Conservation (phyloP, 2,888 invertebrate genomes). For the Stomorhina lunata region DNA sequence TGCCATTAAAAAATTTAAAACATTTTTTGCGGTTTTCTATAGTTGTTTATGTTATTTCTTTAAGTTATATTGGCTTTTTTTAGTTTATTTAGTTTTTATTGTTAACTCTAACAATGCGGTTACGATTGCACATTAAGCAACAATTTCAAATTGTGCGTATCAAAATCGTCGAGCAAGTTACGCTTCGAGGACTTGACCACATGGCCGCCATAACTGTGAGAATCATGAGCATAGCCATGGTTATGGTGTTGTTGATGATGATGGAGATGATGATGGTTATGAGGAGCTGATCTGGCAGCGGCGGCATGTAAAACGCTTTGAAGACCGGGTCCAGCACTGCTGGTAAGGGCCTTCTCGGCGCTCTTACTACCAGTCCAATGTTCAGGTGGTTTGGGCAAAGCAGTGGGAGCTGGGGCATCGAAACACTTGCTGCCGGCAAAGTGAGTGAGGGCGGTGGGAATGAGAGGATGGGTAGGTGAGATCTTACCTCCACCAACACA, state of each 20-base stretch:
- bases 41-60: constrained; percentile 51
- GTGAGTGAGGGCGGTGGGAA: constrained; percentile 79
- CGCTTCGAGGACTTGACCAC: constrained; percentile 76
- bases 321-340: constrained; percentile 73
- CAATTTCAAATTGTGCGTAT: constrained; percentile 84
- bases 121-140: constrained; percentile 83
- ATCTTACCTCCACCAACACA: constrained; percentile 72
- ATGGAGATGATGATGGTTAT: constrained; percentile 61
- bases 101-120: constrained; percentile 68
- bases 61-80: constrained; percentile 60
- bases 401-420: constrained; percentile 89
- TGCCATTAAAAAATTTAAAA: constrained; percentile 48
- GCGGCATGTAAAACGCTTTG: constrained; percentile 69
- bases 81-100: constrained; percentile 14
- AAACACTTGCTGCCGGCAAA: constrained; percentile 90
- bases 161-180: constrained; percentile 79
- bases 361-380: constrained; percentile 84
- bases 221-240: constrained; percentile 58
- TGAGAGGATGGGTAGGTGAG: constrained; percentile 75
- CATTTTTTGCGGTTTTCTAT: constrained; percentile 45
- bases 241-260: constrained; percentile 43
- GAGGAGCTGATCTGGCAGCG: constrained; percentile 54
- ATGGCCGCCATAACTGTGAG: constrained; percentile 68
- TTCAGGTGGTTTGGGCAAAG: constrained; percentile 89
- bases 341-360: constrained; percentile 65